phyloP scores from a whole-genome alignment of 2,888 invertebrate genomes.

The Thymelicus acteon region DNA sequence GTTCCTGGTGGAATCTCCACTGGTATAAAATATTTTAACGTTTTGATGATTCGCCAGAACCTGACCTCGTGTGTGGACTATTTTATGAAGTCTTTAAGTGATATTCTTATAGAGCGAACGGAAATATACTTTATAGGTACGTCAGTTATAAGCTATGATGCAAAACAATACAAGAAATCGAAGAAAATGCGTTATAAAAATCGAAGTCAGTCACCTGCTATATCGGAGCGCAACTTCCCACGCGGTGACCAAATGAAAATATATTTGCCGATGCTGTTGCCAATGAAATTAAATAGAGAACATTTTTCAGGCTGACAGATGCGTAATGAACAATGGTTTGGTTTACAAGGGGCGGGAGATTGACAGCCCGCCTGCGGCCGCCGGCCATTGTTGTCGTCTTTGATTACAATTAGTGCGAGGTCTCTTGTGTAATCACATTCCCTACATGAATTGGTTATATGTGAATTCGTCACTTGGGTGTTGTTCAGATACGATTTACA shows the following conservation, averaged over 20 bases:
- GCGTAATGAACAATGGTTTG: conserved; percentile 73
- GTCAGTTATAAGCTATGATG: conserved; percentile 59
- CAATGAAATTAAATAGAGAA: conserved; percentile 81
- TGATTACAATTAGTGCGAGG: conserved; percentile 43
- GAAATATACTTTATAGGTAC: conserved; percentile 45
- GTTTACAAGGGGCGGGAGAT: conserved; percentile 66
- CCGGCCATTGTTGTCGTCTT: conserved; percentile 39
- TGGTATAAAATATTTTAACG: conserved; percentile 40
- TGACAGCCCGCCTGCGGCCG: conserved; percentile 54
- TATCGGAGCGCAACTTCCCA: conserved; percentile 67
- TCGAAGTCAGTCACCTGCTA: conserved; percentile 74
- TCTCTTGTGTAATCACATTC: conserved; percentile 26
- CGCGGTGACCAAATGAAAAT: conserved; percentile 74
- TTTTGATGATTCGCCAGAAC: conserved; percentile 35
- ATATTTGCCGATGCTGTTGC: conserved; percentile 73
- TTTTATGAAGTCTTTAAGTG: conserved; percentile 45
- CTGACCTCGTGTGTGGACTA: conserved; percentile 39
- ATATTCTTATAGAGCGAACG: conserved; percentile 40
- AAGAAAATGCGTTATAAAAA: conserved; percentile 73
- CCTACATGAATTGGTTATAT: conserved; percentile 8
- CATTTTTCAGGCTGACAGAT: conserved; percentile 76
- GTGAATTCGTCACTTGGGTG: background rate
- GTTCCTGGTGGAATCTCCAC: conserved; percentile 31
- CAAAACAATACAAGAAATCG: conserved; percentile 72
- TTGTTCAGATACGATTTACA: conserved; percentile 19